Evolutionary conservation across 2,888 invertebrate genomes (phyloP).

Genomic region (Empis stercorea): DNA sequence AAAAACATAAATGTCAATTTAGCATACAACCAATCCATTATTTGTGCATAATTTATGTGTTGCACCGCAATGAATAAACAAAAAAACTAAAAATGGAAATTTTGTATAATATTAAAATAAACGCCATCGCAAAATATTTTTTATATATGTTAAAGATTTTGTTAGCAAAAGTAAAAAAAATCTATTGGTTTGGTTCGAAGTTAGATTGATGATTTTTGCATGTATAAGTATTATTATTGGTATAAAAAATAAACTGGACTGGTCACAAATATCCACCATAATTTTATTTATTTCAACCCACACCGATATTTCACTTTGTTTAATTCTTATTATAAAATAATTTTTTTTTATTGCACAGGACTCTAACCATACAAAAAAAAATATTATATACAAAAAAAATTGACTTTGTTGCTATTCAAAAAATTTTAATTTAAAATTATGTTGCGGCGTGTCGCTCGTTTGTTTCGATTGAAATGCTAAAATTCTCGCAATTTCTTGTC

Average conservation of each 20-base stretch:
- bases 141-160: conserved; percentile 2
- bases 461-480: conserved; percentile 36
- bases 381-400: no score
- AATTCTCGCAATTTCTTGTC: conserved; percentile 37
- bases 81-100: not conserved
- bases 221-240: no score
- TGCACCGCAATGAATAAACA: conserved; percentile 1
- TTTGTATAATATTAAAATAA: conserved; percentile 6
- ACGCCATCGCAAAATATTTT: conserved; percentile 6
- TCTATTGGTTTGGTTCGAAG: no score
- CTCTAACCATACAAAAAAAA: no score
- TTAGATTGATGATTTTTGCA: not conserved
- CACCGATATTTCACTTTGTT: no score
- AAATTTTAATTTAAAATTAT: conserved; percentile 38
- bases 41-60: conserved; percentile 18
- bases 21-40: conserved; percentile 21
- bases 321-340: no score
- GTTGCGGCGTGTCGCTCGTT: conserved; percentile 35
- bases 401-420: conserved; percentile 22
- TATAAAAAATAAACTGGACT: no score
- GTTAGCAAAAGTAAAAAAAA: conserved; percentile 9
- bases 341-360: no score
- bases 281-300: no score
- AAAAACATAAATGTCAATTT: conserved; percentile 22
- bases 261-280: no score